Evolutionary conservation across 2,113 vertebrate species (phyloP), one percentile per base, ranked within the genome.

Genomic region (Platichthys flesus): DNA sequence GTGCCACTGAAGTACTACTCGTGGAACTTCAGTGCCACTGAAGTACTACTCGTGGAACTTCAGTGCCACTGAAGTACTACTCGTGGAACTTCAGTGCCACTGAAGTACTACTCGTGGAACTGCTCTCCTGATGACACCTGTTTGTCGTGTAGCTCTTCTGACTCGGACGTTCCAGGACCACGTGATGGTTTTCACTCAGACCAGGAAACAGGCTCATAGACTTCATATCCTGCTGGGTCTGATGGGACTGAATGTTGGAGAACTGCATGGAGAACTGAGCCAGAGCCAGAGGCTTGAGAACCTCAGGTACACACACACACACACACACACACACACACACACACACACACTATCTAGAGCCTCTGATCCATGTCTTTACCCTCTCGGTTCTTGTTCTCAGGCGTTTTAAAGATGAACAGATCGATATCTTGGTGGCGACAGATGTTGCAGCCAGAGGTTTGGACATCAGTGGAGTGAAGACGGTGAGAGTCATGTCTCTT

Each of bases 371-470:
- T 6, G 13, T 58, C 14, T 28, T 47, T 2, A 18, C 4, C 9
- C 4, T 20, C 9, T 12, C 5, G 3, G 47, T 56, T 24, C 0
- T 58, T 2, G 13, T 68, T 67, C n/a, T 2, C 73, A 99, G 98
- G 88, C 96, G 97, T 18, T 99, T 99, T 82, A 99, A 99, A 88
- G 98, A 99, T n/a, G 97, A 99, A 20, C 96, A 99, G 93, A 97
- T 99, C 4, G 98, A 99, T 59, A 93, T 99, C 81, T 87, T 99
- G 60, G 98, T 99, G 79, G 98, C 98, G 20, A 99, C 98, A 23
- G 98, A 99, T 20, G 97, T 99, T 3, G 98, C 98, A 60, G 98
- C 98, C 2, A 94, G 98, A 88, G 98, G 98, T 45, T 90, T 99
- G 49, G 98, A 99, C 89, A 99, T 99, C 0, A 95, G 97, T 0